Conservation (phyloP, 2,113 vertebrate genomes). For the Gracilinanus agilis region DNA sequence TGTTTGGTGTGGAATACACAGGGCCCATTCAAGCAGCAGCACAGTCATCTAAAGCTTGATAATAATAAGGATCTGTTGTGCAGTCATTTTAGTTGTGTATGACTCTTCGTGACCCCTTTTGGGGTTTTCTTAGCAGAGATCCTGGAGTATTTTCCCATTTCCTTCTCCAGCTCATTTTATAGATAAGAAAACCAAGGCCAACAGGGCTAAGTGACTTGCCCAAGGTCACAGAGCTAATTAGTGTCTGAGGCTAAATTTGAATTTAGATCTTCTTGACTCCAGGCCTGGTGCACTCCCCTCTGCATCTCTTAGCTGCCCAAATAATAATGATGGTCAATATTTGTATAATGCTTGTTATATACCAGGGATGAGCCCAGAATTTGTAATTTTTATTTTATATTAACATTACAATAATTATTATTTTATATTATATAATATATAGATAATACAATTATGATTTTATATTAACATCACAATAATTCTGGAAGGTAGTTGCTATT, state of each 20-base stretch:
- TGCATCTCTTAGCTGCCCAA: no score
- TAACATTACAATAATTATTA: no score
- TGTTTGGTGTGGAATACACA: background rate
- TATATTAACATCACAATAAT: no score
- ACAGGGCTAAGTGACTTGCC: background rate
- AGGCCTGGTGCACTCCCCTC: no score
- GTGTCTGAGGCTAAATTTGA: background rate
- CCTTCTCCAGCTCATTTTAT: background rate
- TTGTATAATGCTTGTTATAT: no score
- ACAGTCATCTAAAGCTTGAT: background rate
- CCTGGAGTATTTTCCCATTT: background rate
- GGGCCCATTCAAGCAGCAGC: background rate
- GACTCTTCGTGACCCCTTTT: background rate
- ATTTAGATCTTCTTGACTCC: background rate
- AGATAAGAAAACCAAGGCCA: background rate
- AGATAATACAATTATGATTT: no score
- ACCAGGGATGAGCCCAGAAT: no score
- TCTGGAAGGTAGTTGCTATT: no score
- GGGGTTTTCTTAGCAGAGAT: background rate
- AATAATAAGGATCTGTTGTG: background rate
- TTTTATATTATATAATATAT: no score
- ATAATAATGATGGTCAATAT: background rate
- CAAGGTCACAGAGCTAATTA: background rate
- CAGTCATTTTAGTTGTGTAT: background rate
- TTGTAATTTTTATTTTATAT: no score